Base-by-base conservation (phyloP, 2,888 invertebrate species). In the Sycophila texana region DNA sequence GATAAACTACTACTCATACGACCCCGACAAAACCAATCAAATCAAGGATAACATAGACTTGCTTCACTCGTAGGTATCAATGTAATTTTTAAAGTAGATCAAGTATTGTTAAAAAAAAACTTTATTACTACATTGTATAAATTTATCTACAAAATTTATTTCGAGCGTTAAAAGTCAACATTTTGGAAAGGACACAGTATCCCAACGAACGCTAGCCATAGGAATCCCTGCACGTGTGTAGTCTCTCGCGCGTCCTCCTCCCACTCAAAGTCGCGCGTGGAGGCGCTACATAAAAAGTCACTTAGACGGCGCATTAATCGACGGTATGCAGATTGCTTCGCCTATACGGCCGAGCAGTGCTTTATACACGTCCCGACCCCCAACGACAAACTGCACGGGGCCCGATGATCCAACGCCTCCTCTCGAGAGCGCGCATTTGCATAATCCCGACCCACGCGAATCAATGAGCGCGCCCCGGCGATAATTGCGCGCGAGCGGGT, bases 231-330 rank as follows among this genome's bases (percentile, higher is more conserved):
- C 39, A 10, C 10, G 39, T 39, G 39, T 10, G 30, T 7, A 4
- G 30, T 7, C 4, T 30, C 30, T 30, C n/a, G 26, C n/a, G 39
- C 30, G 14, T 51, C 53, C 26, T 53, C 22, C 66, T 66, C 66
- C 55, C 58, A 39, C 65, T 12, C 47, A 18, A 51, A 5, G 5
- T 55, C 13, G 10, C 53, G 30, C 30, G 30, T 7, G 30, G 10
- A 20, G 16, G 61, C 57, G 71, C 53, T 67, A 81, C 81, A 81
- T 77, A 81, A 81, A 81, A 81, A 81, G 77, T 81, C 79, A 81
- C 81, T 81, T 81, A 81, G 76, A 79, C 76, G 74, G 63, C 26
- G 77, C 74, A 74, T 81, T 81, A 79, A 81, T 81, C 63, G 77
- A 51, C 68, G 53, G 60, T 39, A 39, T 39, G 39, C 39, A 39